Evolutionary conservation across 2,888 invertebrate genomes (phyloP).

Genomic region (Chymomyza amoena): DNA sequence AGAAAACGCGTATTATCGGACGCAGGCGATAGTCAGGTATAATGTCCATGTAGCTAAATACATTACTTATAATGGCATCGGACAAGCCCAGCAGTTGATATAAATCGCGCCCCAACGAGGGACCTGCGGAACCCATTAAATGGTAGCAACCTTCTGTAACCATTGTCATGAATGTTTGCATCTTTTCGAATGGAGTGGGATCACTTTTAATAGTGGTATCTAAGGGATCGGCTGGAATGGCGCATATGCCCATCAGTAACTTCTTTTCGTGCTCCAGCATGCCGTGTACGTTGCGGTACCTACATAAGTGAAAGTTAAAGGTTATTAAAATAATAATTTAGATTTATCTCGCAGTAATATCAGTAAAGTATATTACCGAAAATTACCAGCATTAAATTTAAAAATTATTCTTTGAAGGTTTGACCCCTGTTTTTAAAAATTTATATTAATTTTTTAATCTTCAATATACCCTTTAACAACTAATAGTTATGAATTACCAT

Average conservation of each 20-base stretch:
- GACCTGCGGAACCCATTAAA: slow-evolving; percentile 88
- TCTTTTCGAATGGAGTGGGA: slow-evolving; percentile 85
- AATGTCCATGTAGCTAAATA: slow-evolving; percentile 79
- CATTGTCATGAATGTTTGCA: slow-evolving; percentile 90
- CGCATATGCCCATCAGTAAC: slow-evolving; percentile 84
- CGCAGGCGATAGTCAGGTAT: slow-evolving; percentile 93
- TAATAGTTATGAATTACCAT: too few relatives aligned
- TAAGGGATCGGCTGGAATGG: slow-evolving; percentile 78
- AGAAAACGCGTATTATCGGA: slow-evolving; percentile 89
- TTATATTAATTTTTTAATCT: too few relatives aligned
- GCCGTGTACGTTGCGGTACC: slow-evolving; percentile 81
- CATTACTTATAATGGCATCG: slow-evolving; percentile 85
- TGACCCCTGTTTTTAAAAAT: too few relatives aligned
- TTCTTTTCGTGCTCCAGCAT: slow-evolving; percentile 88
- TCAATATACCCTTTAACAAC: too few relatives aligned
- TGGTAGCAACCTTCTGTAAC: slow-evolving; percentile 91
- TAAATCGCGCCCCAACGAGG: slow-evolving; percentile 90
- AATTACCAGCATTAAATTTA: too few relatives aligned
- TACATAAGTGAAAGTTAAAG: background rate
- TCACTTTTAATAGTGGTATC: slow-evolving; percentile 79
- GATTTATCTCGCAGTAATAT: too few relatives aligned
- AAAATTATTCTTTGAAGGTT: too few relatives aligned
- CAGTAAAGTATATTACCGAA: too few relatives aligned
- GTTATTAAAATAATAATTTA: too few relatives aligned
- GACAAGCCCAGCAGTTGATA: slow-evolving; percentile 89